Percentiles rank a stretch among this genome's conserved stretches.
Conservation (phyloP, 2,888 invertebrate species). For the Amaurobius ferox region DNA sequence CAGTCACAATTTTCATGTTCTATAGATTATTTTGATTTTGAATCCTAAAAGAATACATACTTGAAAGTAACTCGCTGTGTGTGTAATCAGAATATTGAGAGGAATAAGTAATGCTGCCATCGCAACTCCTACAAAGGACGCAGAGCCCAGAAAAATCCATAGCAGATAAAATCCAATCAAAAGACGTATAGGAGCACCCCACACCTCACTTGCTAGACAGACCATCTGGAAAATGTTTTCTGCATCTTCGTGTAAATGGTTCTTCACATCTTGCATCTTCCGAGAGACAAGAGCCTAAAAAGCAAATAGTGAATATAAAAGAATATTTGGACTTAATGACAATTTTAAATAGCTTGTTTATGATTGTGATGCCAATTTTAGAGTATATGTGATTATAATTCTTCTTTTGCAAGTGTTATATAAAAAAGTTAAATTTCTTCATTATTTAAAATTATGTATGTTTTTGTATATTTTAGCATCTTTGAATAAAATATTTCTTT, state of each 20-base stretch:
- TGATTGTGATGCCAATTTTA: no score
- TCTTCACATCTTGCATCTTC: slow-evolving; percentile 2
- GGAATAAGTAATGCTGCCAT: slow-evolving; percentile 70
- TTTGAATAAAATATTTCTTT: no score
- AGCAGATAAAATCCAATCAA: slow-evolving; percentile 65
- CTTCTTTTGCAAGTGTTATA: no score
- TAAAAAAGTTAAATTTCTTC: no score
- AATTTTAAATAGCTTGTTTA: no score
- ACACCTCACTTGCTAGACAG: slow-evolving; percentile 59
- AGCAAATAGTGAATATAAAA: not conserved
- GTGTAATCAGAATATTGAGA: slow-evolving; percentile 32
- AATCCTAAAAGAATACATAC: not conserved
- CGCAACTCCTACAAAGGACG: slow-evolving; percentile 71
- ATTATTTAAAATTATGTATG: no score
- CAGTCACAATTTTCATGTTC: no score
- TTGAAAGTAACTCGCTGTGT: slow-evolving; percentile 17
- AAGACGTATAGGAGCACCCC: slow-evolving; percentile 73
- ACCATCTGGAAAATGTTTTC: slow-evolving; percentile 72
- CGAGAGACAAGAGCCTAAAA: slow-evolving; percentile 44
- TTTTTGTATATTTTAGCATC: no score
- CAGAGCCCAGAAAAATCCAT: slow-evolving; percentile 68
- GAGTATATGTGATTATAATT: no score
- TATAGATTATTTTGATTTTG: no score
- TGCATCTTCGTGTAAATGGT: slow-evolving; percentile 52
- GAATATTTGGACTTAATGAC: no score